Base-by-base conservation (phyloP, 2,797 vertebrate genomes). In the Perdix hodgsoniae region DNA sequence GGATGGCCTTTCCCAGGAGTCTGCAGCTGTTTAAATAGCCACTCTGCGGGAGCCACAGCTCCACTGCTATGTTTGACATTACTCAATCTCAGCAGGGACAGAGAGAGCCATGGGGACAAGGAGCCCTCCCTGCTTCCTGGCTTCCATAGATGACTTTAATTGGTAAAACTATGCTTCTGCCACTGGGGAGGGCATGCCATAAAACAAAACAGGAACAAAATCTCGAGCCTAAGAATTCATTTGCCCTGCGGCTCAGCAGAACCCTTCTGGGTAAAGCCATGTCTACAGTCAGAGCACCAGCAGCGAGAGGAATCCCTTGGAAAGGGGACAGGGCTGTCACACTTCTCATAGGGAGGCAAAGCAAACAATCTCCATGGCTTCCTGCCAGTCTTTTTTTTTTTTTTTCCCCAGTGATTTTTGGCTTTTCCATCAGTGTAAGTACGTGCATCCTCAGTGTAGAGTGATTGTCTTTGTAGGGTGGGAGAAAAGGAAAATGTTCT, bases 111-210 rank as follows among this genome's bases (percentile, higher is more conserved):
- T 11, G 91, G 75, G 96, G 92, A 97, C 95, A 93, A 93, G 80
- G 90, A 56, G 93, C 94, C 93, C 94, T 95, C 77, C 91, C 85
- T 72, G 27, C 94, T 96, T 94, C 91, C 86, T 86, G 83, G 65
- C 90, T 93, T 96, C 79, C 74, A 91, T 29, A 82, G 86, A 91
- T 95, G 59, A 70, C 97, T 97, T 97, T 96, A 97, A 95, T 95
- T 98, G 97, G 97, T 95, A 95, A 97, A 97, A 97, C 95, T 97
- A 96, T 96, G 96, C 85, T 94, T 65, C 96, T 89, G 96, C 95
- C 77, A 27, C 93, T 88, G 87, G 40, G 44, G 44, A 74, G 42
- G 76, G 91, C 95, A 92, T 73, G 77, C 52, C 83, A 77, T 56
- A 44, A 94, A 95, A 57, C 79, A 76, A 95, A 96, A 89, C 84